phyloP scores from a whole-genome alignment of 92 coral and sea anemone genomes.

The Parazoanthus swiftii region DNA sequence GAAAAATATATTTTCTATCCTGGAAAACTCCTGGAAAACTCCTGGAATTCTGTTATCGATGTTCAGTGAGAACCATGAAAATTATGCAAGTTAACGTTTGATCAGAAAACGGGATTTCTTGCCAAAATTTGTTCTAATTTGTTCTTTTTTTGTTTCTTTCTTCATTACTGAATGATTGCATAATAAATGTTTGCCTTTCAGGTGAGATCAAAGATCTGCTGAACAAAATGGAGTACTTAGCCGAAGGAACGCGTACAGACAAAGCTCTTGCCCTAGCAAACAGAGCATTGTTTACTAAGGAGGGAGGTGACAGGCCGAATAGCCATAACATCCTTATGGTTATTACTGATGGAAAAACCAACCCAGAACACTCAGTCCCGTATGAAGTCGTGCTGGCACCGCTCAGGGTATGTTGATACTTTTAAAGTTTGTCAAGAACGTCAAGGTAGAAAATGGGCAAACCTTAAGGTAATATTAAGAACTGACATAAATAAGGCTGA shows the following conservation, averaged over 20 bases:
- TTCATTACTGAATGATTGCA: neutral
- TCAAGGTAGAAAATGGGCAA: too few species aligned
- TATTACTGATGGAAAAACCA: conserved; percentile 37
- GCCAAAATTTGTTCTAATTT: too few species aligned
- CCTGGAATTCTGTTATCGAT: too few species aligned
- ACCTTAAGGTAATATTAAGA: too few species aligned
- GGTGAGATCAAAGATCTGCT: neutral
- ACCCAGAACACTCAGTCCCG: neutral
- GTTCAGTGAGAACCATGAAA: too few species aligned
- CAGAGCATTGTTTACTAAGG: conserved; percentile 6
- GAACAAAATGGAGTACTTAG: conserved; percentile 36
- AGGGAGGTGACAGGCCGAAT: conserved; percentile 26
- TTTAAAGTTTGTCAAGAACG: too few species aligned
- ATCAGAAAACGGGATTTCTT: too few species aligned
- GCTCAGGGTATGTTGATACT: conserved; percentile 19
- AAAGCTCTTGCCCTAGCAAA: conserved; percentile 23
- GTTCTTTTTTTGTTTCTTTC: too few species aligned
- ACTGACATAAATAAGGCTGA: too few species aligned
- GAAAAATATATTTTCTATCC: too few species aligned
- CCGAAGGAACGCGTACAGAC: conserved; percentile 41
- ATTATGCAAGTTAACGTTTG: too few species aligned
- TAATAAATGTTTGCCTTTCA: neutral
- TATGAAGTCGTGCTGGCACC: conserved; percentile 24
- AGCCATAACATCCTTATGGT: conserved; percentile 4
- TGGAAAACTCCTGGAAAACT: too few species aligned